Percentiles rank a stretch among this genome's conserved stretches.
Conservation (phyloP, 2,113 vertebrate genomes). For the Pelecanus crispus region DNA sequence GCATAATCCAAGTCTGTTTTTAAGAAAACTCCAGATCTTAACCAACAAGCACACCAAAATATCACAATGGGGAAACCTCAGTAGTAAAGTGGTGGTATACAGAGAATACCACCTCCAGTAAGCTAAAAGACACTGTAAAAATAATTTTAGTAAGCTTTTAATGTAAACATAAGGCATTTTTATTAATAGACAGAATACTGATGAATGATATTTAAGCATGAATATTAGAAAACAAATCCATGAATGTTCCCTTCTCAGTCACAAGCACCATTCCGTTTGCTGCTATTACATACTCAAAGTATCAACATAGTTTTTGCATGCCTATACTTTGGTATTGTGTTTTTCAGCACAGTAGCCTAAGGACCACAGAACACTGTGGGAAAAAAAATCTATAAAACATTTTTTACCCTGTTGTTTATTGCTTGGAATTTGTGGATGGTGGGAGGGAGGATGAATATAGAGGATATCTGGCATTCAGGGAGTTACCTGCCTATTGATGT, state of each 20-base stretch:
- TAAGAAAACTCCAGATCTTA: neutral
- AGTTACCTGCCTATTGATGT: neutral
- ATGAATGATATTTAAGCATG: neutral
- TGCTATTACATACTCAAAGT: neutral
- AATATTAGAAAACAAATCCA: neutral
- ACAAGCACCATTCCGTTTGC: neutral
- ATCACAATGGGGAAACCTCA: neutral
- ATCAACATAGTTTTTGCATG: neutral
- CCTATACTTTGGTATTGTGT: neutral
- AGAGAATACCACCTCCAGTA: neutral
- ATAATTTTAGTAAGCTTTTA: neutral
- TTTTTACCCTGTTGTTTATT: neutral
- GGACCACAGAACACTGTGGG: neutral
- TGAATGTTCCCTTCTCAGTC: neutral
- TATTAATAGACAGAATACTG: neutral
- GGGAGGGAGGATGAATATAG: neutral
- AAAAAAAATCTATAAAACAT: neutral
- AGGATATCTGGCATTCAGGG: neutral
- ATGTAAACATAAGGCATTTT: neutral
- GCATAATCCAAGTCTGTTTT: neutral
- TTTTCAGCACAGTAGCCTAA: neutral
- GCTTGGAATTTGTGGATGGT: neutral
- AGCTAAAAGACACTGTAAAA: neutral
- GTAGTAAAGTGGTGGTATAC: neutral
- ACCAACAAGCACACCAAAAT: neutral